Base-by-base conservation (phyloP, 35 echinoderm and acorn worm species). In the Acanthaster planci region DNA sequence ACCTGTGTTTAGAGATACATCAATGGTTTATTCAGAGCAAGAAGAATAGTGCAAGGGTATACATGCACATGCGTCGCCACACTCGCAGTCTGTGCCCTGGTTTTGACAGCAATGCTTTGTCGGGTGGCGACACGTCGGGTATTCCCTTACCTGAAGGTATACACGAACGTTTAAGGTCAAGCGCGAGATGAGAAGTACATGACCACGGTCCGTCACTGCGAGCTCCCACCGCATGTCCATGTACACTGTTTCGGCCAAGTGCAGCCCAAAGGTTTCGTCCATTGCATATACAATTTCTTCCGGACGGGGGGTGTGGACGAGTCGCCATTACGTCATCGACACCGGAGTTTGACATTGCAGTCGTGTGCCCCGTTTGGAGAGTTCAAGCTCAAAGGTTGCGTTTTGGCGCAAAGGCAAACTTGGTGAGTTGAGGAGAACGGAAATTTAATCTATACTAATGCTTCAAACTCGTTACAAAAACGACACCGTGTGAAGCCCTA, bases 1-100 rank as follows among this genome's bases (percentile, higher is more conserved):
- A 72, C 64, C 64, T 29, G 34, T 72, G 64, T 72, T 72, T 72
- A 72, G 64, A 72, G 64, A 34, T 72, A 31, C 64, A 72, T 72
- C 64, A 72, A 72, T 72, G 64, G 64, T 34, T 72, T 31, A 72
- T 72, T 72, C 64, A 72, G 64, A 72, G 23, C 64, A 72, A 36
- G 64, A 72, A 72, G 64, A 72, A 72, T 72, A 29, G 64, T 4
- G 29, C 64, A 34, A 72, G 26, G 64, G 64, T 72, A 26, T 72
- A 34, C 34, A 72, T 72, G 64, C 22, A 72, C 64, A 72, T 72
- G 26, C 64, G 30, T 72, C 64, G 64, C 26, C 64, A 35, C 26
- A 26, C 19, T 31, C 10, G 15, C 26, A 21, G 23, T 72, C 18
- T 3, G 19, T 31, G 26, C 64, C 23, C 64, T 10, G 26, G 14